Base-by-base conservation (phyloP, 2,113 vertebrate genomes). In the Pardalotus punctatus region DNA sequence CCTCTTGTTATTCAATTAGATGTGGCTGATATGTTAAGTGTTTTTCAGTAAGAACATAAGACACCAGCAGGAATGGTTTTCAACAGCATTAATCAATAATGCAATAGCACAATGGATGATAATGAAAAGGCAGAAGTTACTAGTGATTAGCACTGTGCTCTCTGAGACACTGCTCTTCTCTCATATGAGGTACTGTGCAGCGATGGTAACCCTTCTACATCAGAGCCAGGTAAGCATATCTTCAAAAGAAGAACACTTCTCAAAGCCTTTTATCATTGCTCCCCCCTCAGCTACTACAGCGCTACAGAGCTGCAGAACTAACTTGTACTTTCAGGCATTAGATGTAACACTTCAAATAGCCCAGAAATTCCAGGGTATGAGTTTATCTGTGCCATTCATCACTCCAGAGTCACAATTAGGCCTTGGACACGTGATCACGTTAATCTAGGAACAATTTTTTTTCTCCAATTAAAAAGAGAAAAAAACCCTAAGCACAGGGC, bases 1-100 rank as follows among this genome's bases (percentile, higher is more conserved):
- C 33, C 16, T 81, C 53, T 76, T n/a, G 24, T 57, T 87, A 61
- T 76, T 94, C 86, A 93, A 29, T 82, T 81, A 91, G 28, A 76
- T 47, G 50, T 53, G 45, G 74, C 54, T 82, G 64, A 80, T 65
- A 61, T 1, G 22, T 67, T 71, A 86, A 85, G 66, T 53, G 57
- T 27, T 89, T 91, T 85, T 89, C 80, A 74, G 48, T 57, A 91
- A 87, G n/a, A 91, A 69, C 61, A 33, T 60, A 51, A 89, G 33
- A 73, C 48, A 69, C 23, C 53, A 89, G 53, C n/a, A 79, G 29
- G 53, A 61, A 51, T 20, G 22, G 61, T 70, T 91, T 95, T 79
- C 56, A 86, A 74, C 40, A 79, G 70, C 70, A 66, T 53, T 91
- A 85, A 95, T 94, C 93, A 97, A 91, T 90, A 94, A 91, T 33